A percentile compares a stretch with the other conserved stretches of the same genome.
phyloP scores from a whole-genome alignment of 1,140 invertebrate species.

The Hycleus phaleratus region DNA sequence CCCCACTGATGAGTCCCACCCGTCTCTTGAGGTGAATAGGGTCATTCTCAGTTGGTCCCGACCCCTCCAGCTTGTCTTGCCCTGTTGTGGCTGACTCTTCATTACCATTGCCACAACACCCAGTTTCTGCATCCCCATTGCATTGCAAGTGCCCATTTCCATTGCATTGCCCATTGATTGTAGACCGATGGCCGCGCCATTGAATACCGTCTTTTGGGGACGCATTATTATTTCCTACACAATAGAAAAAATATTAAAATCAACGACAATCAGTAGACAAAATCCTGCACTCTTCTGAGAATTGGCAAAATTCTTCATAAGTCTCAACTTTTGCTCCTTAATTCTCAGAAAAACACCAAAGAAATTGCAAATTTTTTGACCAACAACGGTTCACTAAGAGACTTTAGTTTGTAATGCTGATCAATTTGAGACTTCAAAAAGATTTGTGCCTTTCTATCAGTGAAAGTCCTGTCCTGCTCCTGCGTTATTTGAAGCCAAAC shows the following conservation, averaged over 20 bases:
- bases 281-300: too few relatives aligned
- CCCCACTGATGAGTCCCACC: slow-evolving; percentile 96
- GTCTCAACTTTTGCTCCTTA: too few relatives aligned
- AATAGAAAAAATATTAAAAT: slow-evolving; percentile 11
- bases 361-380: too few relatives aligned
- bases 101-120: slow-evolving; percentile 28
- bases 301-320: too few relatives aligned
- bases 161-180: slow-evolving; percentile 24
- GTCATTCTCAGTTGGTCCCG: slow-evolving; percentile 86
- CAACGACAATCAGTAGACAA: too few relatives aligned
- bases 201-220: slow-evolving; percentile 38
- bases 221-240: slow-evolving; percentile 39
- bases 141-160: slow-evolving; percentile 27
- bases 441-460: too few relatives aligned
- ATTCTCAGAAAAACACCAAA: too few relatives aligned
- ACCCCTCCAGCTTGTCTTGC: slow-evolving; percentile 68
- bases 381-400: too few relatives aligned
- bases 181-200: slow-evolving; percentile 35
- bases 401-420: too few relatives aligned
- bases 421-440: too few relatives aligned
- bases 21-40: slow-evolving; percentile 95
- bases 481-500: too few relatives aligned
- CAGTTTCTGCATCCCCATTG: slow-evolving; percentile 19
- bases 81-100: slow-evolving; percentile 40
- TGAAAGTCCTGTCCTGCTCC: too few relatives aligned